Base-by-base conservation (phyloP, 2,797 vertebrate genomes). In the Eutrigla gurnardus region DNA sequence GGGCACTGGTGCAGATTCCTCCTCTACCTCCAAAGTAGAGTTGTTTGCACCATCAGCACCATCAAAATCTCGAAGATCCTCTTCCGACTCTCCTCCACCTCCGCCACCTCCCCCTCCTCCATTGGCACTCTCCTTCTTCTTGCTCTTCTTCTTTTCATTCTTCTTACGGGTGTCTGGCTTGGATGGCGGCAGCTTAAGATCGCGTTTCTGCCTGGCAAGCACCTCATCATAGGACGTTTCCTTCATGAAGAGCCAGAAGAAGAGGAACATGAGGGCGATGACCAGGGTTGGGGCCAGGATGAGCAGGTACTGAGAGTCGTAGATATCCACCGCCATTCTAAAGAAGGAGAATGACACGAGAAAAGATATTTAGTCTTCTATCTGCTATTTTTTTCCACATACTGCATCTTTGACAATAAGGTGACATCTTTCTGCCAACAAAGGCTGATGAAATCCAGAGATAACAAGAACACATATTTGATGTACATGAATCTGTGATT, bases 191-290 rank as follows among this genome's bases (percentile, higher is more conserved):
- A 94, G 72, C 84, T 97, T 98, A 36, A 96, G 94, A 86, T 99
- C 97, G 25, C 96, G 96, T 82, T 96, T 99, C 88, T 99, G 98
- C 69, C 96, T 96, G 6, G 97, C 98, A 37, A 99, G 94, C 82
- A 98, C 96, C 90, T 99, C 98, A 18, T 99, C 97, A 0, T 99
- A 99, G 2, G 98, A 96, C 7, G 98, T 99, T 92, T 99, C 98
- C 89, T 98, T 99, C 97, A 99, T 99, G 93, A 99, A 99, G 87
- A 99, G 97, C 96, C 97, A 99, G 93, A 99, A 99, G 94, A 99
- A 99, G 78, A 99, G 96, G 93, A 99, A 98, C 94, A 99, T 97
- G 83, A 97, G 95, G 60, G 95, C 94, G 40, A 99, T 97, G 83
- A 99, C 97, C 87, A 99, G 94, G 17, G 96, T 95, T 81, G 98